Evolutionary conservation across 2,113 vertebrate species (phyloP).

Genomic region (Rhadina sibilatrix): DNA sequence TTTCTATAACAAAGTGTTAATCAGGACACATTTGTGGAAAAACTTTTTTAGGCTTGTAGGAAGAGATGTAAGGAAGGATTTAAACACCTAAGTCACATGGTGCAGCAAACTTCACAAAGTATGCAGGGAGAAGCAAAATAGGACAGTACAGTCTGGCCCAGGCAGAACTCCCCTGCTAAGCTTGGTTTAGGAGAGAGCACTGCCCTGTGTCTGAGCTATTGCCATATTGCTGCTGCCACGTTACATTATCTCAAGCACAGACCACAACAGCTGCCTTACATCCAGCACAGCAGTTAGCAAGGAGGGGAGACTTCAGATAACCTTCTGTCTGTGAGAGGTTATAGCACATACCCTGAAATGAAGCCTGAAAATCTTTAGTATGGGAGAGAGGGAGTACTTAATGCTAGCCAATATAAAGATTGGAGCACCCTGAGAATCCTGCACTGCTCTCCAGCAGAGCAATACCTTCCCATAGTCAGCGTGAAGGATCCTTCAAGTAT

Average conservation of each 20-base stretch:
- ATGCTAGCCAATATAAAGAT: not conserved
- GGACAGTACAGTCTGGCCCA: fast-evolving
- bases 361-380: not conserved
- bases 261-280: not conserved
- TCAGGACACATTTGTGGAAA: not conserved
- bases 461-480: not conserved
- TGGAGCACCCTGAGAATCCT: not conserved
- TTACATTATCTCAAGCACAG: not conserved
- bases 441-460: not conserved
- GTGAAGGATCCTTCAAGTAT: not conserved
- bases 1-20: not conserved
- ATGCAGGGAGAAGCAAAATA: not conserved
- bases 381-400: not conserved
- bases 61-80: not conserved
- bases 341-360: not conserved
- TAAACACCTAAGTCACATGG: not conserved
- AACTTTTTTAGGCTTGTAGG: not conserved
- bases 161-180: not conserved
- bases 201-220: not conserved
- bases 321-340: not conserved
- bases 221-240: constrained; percentile 10
- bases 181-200: not conserved
- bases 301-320: not conserved
- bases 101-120: not conserved
- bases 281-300: not conserved